Conservation (phyloP, 1,140 invertebrate species). For the Lasaia peninsularis region DNA sequence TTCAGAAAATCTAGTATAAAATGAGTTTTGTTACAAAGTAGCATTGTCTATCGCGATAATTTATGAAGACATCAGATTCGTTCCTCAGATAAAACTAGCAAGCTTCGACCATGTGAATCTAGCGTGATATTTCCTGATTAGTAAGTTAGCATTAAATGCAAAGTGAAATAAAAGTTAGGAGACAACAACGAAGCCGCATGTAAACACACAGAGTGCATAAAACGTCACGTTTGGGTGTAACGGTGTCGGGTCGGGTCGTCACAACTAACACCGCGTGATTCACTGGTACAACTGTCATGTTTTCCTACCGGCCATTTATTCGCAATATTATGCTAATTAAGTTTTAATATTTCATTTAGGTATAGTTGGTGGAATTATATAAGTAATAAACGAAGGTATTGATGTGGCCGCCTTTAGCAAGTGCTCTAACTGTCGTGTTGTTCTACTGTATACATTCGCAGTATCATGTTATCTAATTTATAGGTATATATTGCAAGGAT, state of each 20-base stretch:
- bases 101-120: slow-evolving; percentile 62
- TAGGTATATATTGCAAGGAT: too few species aligned
- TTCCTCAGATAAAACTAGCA: slow-evolving; percentile 20
- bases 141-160: too few species aligned
- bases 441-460: not conserved
- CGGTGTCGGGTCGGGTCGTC: slow-evolving; percentile 58
- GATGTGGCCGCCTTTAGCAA: not conserved
- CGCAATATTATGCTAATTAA: slow-evolving; percentile 51
- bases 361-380: not conserved
- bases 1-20: too few species aligned
- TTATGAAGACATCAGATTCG: too few species aligned
- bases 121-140: slow-evolving; percentile 44
- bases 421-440: slow-evolving; percentile 2
- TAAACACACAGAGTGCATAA: slow-evolving; percentile 24
- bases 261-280: slow-evolving; percentile 48
- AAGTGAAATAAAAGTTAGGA: too few species aligned
- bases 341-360: not conserved
- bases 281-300: slow-evolving; percentile 68
- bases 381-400: not conserved
- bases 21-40: too few species aligned
- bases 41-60: too few species aligned
- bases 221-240: slow-evolving; percentile 51
- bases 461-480: too few species aligned
- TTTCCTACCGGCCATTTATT: slow-evolving; percentile 58
- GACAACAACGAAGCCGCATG: not conserved